phyloP scores from a whole-genome alignment of 1,140 invertebrate genomes.

The Diplogasteroides magnus region DNA sequence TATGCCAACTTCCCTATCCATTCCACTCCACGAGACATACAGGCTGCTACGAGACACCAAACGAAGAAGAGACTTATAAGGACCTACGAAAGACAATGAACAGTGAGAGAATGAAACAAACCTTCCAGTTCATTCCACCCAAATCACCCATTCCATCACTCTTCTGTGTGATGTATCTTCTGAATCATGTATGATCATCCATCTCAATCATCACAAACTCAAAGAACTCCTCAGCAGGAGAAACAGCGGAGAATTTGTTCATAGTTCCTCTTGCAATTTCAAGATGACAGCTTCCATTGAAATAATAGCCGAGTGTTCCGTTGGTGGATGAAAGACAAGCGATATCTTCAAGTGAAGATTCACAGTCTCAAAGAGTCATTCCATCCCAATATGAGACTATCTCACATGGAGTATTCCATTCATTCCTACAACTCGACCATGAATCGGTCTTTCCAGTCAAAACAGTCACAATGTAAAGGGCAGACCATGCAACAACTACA shows the following conservation, averaged over 20 bases:
- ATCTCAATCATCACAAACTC: too few relatives aligned
- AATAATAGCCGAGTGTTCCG: not conserved
- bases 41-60: too few relatives aligned
- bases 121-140: too few relatives aligned
- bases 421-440: not conserved
- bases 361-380: not conserved
- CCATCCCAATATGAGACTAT: not conserved
- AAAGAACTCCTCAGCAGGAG: not conserved
- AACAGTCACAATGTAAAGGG: not conserved
- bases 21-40: too few relatives aligned
- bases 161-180: too few relatives aligned
- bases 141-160: too few relatives aligned
- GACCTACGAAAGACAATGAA: too few relatives aligned
- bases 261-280: not conserved
- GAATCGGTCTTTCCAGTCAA: not conserved
- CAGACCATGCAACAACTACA: conserved; percentile 6
- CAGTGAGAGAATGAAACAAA: too few relatives aligned
- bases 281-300: conserved; percentile 6
- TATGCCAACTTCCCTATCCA: too few relatives aligned
- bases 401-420: conserved; percentile 8
- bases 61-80: too few relatives aligned
- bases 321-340: not conserved
- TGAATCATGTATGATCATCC: too few relatives aligned
- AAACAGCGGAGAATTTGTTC: conserved; percentile 3
- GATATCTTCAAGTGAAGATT: not conserved